A percentile compares a stretch with the other conserved stretches of the same genome.
Evolutionary conservation across 2,113 vertebrate species (phyloP).

Genomic region (Thoracochromis brauschi): DNA sequence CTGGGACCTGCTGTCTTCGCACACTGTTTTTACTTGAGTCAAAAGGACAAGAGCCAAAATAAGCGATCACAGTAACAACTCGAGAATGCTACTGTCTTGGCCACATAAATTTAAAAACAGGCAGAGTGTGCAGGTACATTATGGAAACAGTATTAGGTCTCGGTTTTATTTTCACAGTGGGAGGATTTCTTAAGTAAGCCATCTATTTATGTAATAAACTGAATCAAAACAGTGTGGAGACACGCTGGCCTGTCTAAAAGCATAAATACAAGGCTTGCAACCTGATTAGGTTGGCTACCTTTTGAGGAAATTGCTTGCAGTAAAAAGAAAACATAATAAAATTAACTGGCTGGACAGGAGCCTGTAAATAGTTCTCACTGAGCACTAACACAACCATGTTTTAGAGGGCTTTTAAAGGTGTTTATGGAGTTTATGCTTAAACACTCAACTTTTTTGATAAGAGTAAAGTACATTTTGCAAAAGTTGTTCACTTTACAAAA

Average conservation of each 20-base stretch:
- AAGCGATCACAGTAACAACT: not conserved
- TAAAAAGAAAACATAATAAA: not conserved
- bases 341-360: not conserved
- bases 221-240: not conserved
- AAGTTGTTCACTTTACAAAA: not conserved
- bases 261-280: not conserved
- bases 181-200: not conserved
- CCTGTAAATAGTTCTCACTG: not conserved
- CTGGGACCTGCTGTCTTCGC: not conserved
- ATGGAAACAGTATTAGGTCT: fast-evolving
- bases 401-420: not conserved
- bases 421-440: not conserved
- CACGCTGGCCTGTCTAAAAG: not conserved
- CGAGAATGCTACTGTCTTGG: not conserved
- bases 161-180: not conserved
- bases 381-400: not conserved
- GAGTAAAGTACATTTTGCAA: not conserved
- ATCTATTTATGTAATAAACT: not conserved
- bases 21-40: not conserved
- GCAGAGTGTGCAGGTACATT: not conserved
- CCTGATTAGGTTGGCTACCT: not conserved
- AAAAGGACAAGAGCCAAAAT: not conserved
- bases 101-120: not conserved
- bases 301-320: conserved; percentile 7
- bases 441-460: not conserved